Percentiles rank a stretch among this genome's conserved stretches.
phyloP scores from a whole-genome alignment of 2,888 invertebrate species.

The Acleris laterana region DNA sequence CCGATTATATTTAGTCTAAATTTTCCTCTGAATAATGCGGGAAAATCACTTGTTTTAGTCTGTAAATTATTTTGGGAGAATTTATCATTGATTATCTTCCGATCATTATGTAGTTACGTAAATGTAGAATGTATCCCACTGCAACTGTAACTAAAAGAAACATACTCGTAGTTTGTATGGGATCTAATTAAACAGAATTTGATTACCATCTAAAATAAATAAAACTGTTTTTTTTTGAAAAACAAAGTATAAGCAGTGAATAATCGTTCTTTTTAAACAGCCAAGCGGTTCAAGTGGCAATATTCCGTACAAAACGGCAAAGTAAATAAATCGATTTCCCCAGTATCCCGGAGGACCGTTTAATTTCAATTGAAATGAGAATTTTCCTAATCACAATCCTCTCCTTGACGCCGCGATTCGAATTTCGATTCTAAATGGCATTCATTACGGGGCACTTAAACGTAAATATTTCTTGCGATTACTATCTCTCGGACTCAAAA shows the following conservation, averaged over 20 bases:
- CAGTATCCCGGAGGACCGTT: conserved; percentile 35
- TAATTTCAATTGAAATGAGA: conserved; percentile 50
- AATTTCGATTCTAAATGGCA: conserved; percentile 45
- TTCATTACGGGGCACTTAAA: conserved; percentile 41
- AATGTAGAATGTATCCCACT: too few species aligned
- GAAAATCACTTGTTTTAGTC: background rate
- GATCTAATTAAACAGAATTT: too few species aligned
- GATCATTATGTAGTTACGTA: too few species aligned
- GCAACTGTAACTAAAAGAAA: too few species aligned
- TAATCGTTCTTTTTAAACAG: background rate
- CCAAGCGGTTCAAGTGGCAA: conserved; percentile 31
- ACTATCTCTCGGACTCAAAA: background rate
- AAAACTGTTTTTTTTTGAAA: too few species aligned
- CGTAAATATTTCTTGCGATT: conserved; percentile 19
- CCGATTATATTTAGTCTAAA: conserved; percentile 21
- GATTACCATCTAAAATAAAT: too few species aligned
- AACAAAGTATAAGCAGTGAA: background rate
- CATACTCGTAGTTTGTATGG: too few species aligned
- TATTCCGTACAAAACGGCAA: conserved; percentile 33
- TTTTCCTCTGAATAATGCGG: conserved; percentile 5
- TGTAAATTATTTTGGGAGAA: background rate
- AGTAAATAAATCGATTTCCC: conserved; percentile 36
- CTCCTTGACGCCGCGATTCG: conserved; percentile 39
- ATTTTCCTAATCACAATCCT: conserved; percentile 43
- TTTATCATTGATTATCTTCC: too few species aligned